phyloP scores from a whole-genome alignment of 2,888 invertebrate species.

The Brachypalpus laphriformis region DNA sequence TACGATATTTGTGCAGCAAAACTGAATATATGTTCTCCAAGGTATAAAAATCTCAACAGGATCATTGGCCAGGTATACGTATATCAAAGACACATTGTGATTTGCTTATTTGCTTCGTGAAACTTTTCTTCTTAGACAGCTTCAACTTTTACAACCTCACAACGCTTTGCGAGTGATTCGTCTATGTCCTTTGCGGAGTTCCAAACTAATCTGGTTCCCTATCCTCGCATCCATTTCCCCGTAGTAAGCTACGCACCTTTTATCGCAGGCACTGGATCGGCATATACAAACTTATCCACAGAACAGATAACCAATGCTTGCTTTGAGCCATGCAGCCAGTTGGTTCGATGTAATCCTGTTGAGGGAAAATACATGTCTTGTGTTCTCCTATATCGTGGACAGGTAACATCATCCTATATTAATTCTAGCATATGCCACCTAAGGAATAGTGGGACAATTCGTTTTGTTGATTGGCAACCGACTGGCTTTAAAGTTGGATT shows the following conservation, averaged over 20 bases:
- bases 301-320: constrained; percentile 90
- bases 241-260: constrained; percentile 90
- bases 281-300: constrained; percentile 86
- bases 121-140: constrained; percentile 82
- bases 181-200: constrained; percentile 90
- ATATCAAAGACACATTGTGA: not conserved
- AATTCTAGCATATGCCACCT: constrained; percentile 86
- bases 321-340: constrained; percentile 91
- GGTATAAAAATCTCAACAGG: constrained; percentile 93
- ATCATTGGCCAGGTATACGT: constrained; percentile 83
- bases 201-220: constrained; percentile 92
- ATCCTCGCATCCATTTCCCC: constrained; percentile 94
- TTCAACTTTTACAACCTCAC: constrained; percentile 88
- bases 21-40: constrained; percentile 90
- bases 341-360: constrained; percentile 88
- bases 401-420: constrained; percentile 88
- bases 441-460: constrained; percentile 87
- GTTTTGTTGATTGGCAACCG: constrained; percentile 92
- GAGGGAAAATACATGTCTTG: constrained; percentile 90
- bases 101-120: not conserved
- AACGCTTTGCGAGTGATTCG: constrained; percentile 87
- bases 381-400: constrained; percentile 88
- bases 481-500: constrained; percentile 92
- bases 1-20: constrained; percentile 90
- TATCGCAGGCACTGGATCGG: constrained; percentile 85